phyloP scores from a whole-genome alignment of 2,888 invertebrate genomes.

The Omphaloscelis lunosa region DNA sequence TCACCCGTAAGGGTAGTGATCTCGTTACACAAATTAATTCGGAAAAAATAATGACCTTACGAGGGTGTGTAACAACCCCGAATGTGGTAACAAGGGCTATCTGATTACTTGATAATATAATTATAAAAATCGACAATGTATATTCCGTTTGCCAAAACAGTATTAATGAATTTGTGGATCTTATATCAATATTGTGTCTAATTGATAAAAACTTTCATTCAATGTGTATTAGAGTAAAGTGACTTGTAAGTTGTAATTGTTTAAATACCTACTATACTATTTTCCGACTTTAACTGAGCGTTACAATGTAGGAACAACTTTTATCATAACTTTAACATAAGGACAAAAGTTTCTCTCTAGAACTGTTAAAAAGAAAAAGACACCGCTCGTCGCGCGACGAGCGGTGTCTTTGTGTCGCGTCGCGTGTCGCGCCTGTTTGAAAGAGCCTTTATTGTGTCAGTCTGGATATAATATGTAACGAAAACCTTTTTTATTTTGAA shows the following conservation, averaged over 20 bases:
- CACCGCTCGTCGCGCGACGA: no score
- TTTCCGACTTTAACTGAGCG: constrained; percentile 53
- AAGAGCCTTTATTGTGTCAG: constrained; percentile 35
- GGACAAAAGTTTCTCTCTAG: constrained; percentile 32
- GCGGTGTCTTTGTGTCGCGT: no score
- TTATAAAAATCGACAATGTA: constrained; percentile 38
- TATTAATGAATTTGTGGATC: constrained; percentile 61
- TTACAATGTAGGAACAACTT: constrained; percentile 48
- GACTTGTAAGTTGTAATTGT: constrained; percentile 49
- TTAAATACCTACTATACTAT: constrained; percentile 40
- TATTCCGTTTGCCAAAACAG: constrained; percentile 65
- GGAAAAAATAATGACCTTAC: constrained; percentile 37
- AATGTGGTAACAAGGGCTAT: constrained; percentile 36
- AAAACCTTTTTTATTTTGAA: constrained; percentile 5
- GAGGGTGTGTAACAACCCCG: constrained; percentile 18
- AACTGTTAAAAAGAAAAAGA: no score
- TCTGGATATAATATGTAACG: constrained; percentile 27
- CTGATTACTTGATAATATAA: constrained; percentile 40
- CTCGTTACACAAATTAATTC: constrained; percentile 45
- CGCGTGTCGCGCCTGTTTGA: no score
- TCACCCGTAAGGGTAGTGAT: constrained; percentile 27
- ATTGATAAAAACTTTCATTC: constrained; percentile 39
- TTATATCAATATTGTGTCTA: constrained; percentile 49
- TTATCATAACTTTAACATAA: constrained; percentile 45
- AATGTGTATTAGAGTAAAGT: constrained; percentile 45